Evolutionary conservation across 2,113 vertebrate genomes (phyloP).

Genomic region (Muntiacus muntjak): DNA sequence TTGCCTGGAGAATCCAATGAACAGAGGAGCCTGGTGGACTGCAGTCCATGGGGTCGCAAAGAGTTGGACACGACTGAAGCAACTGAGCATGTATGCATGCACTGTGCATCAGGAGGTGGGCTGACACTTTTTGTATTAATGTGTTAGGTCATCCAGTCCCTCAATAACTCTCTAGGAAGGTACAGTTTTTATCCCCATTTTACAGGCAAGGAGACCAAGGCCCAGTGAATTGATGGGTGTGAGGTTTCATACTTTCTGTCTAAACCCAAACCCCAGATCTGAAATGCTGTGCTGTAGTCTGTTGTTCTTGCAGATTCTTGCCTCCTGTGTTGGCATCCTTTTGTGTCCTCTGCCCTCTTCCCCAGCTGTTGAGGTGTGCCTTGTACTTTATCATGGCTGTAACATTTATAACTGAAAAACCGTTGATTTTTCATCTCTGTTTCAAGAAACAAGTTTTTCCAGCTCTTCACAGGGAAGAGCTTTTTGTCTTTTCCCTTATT

Average conservation of each 20-base stretch:
- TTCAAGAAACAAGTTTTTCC: not conserved
- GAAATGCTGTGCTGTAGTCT: not conserved
- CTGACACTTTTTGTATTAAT: not conserved
- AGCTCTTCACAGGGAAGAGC: not conserved
- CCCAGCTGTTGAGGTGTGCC: not conserved
- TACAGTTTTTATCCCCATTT: not conserved
- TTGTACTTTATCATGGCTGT: not conserved
- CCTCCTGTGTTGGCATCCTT: not conserved
- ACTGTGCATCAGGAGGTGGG: not conserved
- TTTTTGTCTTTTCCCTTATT: not conserved
- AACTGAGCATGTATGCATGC: not conserved
- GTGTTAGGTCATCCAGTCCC: not conserved
- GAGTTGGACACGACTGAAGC: not conserved
- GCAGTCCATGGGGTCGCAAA: not conserved
- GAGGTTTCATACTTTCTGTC: not conserved
- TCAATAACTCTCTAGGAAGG: not conserved
- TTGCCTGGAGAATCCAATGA: not conserved
- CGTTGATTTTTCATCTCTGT: not conserved
- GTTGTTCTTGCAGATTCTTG: not conserved
- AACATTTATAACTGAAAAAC: not conserved
- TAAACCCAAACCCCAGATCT: not conserved
- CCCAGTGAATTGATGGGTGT: not conserved
- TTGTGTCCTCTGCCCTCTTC: not conserved
- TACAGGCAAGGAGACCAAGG: conserved; percentile 14
- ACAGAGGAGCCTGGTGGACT: not conserved